Conservation (phyloP, 1,140 invertebrate genomes). For the Scylla paramamosain region DNA sequence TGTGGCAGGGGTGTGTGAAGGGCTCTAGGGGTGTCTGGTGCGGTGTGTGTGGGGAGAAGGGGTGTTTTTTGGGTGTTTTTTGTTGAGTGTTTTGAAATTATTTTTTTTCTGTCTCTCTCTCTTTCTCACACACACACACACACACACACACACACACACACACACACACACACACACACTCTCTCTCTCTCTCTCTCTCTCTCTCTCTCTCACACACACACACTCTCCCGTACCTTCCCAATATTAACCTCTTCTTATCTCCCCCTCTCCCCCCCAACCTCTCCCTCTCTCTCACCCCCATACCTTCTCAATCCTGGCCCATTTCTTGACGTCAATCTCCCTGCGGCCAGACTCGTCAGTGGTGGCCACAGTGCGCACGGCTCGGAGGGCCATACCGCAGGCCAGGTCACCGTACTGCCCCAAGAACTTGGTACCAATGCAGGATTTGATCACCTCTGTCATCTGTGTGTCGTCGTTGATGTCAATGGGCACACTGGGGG, state of each 20-base stretch:
- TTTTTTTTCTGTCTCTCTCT: not conserved
- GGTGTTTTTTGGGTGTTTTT: too few relatives aligned
- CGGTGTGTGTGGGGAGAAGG: too few relatives aligned
- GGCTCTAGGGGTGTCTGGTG: too few relatives aligned
- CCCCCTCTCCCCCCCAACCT: not conserved
- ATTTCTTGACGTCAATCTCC: slow-evolving; percentile 99
- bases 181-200: slow-evolving; percentile 18
- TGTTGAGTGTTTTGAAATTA: not conserved
- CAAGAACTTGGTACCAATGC: slow-evolving; percentile 98
- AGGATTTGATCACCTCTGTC: slow-evolving; percentile 93
- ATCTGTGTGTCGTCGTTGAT: slow-evolving; percentile 90
- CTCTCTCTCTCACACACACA: not conserved
- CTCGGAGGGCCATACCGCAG: slow-evolving; percentile 96
- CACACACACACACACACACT: not conserved
- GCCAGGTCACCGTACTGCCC: slow-evolving; percentile 96
- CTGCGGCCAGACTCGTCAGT: slow-evolving; percentile 91
- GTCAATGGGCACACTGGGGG: slow-evolving; percentile 89
- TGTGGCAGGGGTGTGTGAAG: too few relatives aligned
- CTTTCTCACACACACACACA: not conserved
- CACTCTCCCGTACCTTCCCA: not conserved
- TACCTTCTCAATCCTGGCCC: slow-evolving; percentile 97
- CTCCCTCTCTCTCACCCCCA: not conserved
- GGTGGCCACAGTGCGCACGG: slow-evolving; percentile 93
- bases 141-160: not conserved
- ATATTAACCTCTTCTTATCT: not conserved